Evolutionary conservation across 1,140 invertebrate genomes (phyloP).

Genomic region (Gonioctena quinquepunctata): DNA sequence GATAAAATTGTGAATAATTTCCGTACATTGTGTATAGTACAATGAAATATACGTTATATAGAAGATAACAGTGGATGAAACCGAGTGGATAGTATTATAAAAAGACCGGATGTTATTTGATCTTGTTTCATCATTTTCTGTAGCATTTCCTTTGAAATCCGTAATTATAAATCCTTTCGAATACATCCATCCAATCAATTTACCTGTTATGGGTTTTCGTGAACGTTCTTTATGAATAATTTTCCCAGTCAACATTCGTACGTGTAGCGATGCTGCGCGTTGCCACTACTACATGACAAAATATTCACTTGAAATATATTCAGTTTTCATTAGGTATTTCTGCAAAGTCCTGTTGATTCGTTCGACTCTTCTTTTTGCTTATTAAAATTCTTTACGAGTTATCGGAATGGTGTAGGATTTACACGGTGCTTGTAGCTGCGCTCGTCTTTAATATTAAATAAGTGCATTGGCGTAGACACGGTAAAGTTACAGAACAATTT

Average conservation of each 20-base stretch:
- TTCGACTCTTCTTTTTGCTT: not conserved
- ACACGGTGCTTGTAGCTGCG: not conserved
- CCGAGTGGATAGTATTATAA: too few species aligned
- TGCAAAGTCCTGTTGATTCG: constrained; percentile 1
- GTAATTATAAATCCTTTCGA: too few species aligned
- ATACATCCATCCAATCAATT: too few species aligned
- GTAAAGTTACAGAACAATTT: too few species aligned
- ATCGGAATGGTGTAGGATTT: constrained; percentile 13
- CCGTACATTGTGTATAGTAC: too few species aligned
- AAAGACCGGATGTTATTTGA: too few species aligned
- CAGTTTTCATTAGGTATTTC: not conserved
- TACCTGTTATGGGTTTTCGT: not conserved
- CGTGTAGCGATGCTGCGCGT: not conserved
- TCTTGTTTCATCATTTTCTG: too few species aligned
- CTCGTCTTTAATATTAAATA: not conserved
- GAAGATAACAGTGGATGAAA: too few species aligned
- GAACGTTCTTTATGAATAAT: not conserved
- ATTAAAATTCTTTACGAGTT: constrained; percentile 27
- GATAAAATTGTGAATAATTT: too few species aligned
- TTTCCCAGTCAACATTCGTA: not conserved
- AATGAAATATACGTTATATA: too few species aligned
- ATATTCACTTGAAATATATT: constrained; percentile 4
- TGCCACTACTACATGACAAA: too few species aligned
- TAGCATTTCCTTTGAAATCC: too few species aligned
- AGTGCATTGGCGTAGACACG: not conserved